Evolutionary conservation across 2,797 vertebrate genomes (phyloP), one percentile per base, ranked within the genome.

Genomic region (Cercopithecus mitis): DNA sequence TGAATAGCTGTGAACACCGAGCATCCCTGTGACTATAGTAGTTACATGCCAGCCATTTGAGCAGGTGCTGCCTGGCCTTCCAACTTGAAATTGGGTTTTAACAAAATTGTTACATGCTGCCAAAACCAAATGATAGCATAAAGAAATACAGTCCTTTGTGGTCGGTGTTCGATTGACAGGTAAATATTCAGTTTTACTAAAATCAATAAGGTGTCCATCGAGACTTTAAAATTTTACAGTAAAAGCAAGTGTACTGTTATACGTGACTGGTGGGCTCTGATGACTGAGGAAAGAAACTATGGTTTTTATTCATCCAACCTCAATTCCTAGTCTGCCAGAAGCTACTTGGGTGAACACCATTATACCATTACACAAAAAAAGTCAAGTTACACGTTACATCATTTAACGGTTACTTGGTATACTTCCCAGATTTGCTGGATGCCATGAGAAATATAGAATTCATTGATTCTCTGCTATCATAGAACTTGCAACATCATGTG

Each of bases 11-110:
- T 90, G 76, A 96, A 96, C 36, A 64, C 70, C 33, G 86, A 94
- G n/a, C 70, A 94, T 90, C 52, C 52, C 70, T 93, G 13, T 88
- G 10, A 88, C 64, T 94, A 85, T 19, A 79, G 36, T 82, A 97
- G 64, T 96, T 97, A 77, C 33, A 94, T 64, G 61, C 67, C 84
- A 96, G 61, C n/a, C 95, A 72, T 83, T 96, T 93, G 58, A 93
- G 47, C 89, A 96, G 88, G 96, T 97, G 79, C 77, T 97, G 55
- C 45, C 83, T 93, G 43, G 52, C 93, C 45, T 95, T 96, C 45
- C 67, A 97, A 96, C 45, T 95, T 96, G 76, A 95, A 45, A 85
- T 94, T 95, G 15, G 0, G 43, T 92, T 94, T 95, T 72, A 84
- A 55, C n/a, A 95, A 83, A 98, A 96, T 86, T 95, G 47, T 93